Conservation (phyloP, 2,113 vertebrate species). For the Tretioscincus oriximinensis region DNA sequence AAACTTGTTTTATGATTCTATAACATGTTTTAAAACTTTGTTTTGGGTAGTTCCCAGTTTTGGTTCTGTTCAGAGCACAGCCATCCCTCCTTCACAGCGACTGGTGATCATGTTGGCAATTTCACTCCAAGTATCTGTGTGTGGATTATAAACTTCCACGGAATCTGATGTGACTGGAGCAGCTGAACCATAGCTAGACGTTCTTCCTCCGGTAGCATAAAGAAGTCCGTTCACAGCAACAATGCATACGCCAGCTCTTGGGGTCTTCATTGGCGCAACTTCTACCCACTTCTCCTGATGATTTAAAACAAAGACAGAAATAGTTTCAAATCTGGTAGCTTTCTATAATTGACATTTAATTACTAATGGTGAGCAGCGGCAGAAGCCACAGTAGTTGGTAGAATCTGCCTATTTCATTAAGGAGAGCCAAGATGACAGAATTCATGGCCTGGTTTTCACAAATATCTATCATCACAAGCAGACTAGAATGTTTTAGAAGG, state of each 20-base stretch:
- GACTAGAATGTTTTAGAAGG: not conserved
- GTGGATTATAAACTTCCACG: slow-evolving; percentile 96
- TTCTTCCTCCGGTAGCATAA: slow-evolving; percentile 88
- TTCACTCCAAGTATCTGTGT: slow-evolving; percentile 93
- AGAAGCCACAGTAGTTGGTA: not conserved
- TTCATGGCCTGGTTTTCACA: not conserved
- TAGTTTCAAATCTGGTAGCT: not conserved
- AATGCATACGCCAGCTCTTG: slow-evolving; percentile 89
- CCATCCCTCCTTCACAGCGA: slow-evolving; percentile 92
- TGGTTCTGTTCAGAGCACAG: slow-evolving; percentile 78
- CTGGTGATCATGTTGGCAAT: slow-evolving; percentile 97
- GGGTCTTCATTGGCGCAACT: slow-evolving; percentile 88
- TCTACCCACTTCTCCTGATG: slow-evolving; percentile 92
- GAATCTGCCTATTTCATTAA: too few relatives aligned
- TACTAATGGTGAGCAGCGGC: not conserved
- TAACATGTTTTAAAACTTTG: slow-evolving; percentile 13
- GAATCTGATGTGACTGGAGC: slow-evolving; percentile 93
- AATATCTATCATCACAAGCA: not conserved
- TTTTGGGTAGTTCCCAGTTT: slow-evolving; percentile 35
- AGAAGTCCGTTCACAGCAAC: slow-evolving; percentile 91
- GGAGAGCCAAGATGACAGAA: not conserved
- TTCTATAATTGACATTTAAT: not conserved
- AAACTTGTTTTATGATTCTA: not conserved
- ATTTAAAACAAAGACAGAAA: slow-evolving; percentile 3
- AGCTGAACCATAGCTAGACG: slow-evolving; percentile 88